These are phyloP conservation scores for Anhinga anhinga DNA, from an alignment of 2,113 vertebrate genomes.

Conservation along the genomic window DNA sequence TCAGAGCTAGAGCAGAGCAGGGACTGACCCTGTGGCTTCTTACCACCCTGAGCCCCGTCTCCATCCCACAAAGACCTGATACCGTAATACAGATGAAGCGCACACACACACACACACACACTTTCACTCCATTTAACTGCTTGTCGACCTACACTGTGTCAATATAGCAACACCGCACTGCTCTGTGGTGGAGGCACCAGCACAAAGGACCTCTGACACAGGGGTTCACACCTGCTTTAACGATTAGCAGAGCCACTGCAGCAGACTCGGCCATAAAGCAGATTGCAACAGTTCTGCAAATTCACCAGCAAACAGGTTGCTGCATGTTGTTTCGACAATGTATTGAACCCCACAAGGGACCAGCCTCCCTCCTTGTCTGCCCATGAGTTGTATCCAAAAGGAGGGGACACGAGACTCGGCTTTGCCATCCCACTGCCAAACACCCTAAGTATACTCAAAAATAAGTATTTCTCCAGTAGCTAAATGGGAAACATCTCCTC, in stretches of 20 bases:
- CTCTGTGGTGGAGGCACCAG: not conserved
- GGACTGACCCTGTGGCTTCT: not conserved
- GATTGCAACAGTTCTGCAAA: not conserved
- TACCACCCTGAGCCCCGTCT: not conserved
- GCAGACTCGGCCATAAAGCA: not conserved
- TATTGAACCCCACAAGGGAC: not conserved
- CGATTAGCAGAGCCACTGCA: fast-evolving
- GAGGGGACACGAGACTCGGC: not conserved
- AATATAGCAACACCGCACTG: not conserved
- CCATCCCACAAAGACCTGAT: not conserved
- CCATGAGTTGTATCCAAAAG: fast-evolving
- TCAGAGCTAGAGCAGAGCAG: not conserved
- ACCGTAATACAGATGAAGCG: not conserved
- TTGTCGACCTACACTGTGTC: fast-evolving
- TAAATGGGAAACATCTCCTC: not conserved
- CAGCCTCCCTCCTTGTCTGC: not conserved
- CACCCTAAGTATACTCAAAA: not conserved
- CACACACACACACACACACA: not conserved
- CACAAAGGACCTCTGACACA: not conserved
- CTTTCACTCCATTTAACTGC: not conserved
- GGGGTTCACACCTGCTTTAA: not conserved
- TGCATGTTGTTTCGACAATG: not conserved
- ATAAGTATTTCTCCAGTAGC: not conserved
- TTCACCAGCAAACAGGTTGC: not conserved
- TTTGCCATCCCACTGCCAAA: not conserved